phyloP scores from a whole-genome alignment of 2,797 vertebrate genomes.

The Labroides dimidiatus region DNA sequence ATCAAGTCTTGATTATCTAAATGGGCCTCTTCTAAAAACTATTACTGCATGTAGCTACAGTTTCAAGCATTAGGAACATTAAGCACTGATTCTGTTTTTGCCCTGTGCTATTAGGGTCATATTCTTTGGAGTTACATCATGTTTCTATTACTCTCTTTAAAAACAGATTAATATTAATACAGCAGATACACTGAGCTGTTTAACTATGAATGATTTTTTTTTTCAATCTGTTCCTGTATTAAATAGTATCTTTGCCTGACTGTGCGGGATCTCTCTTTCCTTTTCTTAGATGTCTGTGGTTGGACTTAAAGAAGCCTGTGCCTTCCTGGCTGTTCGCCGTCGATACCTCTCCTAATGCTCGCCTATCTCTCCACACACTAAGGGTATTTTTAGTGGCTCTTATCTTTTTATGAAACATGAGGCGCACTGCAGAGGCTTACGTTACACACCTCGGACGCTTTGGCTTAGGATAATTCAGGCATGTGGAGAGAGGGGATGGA shows the following conservation, averaged over 20 bases:
- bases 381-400: conserved; percentile 70
- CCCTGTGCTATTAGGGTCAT: neutral
- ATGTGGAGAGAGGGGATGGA: conserved; percentile 27
- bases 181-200: conserved; percentile 7
- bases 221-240: conserved; percentile 27
- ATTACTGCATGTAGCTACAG: neutral
- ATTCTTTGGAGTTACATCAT: neutral
- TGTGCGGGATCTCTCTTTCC: conserved; percentile 18
- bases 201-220: conserved; percentile 26
- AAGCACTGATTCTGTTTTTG: neutral
- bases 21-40: neutral
- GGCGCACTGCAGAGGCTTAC: conserved; percentile 64
- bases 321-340: conserved; percentile 54
- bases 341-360: conserved; percentile 64
- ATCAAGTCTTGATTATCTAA: conserved; percentile 7
- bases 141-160: conserved; percentile 19
- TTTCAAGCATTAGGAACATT: neutral
- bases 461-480: conserved; percentile 66
- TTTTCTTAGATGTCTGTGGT: conserved; percentile 39
- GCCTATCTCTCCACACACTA: conserved; percentile 61
- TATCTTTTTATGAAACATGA: conserved; percentile 76
- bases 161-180: conserved; percentile 32
- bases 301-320: conserved; percentile 56
- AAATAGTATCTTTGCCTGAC: conserved; percentile 19
- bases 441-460: conserved; percentile 61